Base-by-base conservation (phyloP, 2,797 vertebrate species). In the Chanos chanos region DNA sequence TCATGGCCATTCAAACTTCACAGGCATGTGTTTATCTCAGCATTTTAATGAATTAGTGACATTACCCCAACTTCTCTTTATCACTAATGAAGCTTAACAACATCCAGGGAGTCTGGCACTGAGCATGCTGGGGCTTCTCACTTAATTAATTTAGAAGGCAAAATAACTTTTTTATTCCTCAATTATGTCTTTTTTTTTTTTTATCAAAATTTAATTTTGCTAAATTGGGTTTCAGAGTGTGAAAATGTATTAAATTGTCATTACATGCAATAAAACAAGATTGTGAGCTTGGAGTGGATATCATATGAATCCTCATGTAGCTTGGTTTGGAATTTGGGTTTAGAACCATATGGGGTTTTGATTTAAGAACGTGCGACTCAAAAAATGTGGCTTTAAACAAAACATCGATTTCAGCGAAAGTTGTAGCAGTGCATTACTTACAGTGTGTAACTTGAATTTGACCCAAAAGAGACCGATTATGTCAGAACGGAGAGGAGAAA, bases 121-220 rank as follows among this genome's bases (percentile, higher is more conserved):
- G 40, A 56, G 18, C 70, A 40, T 13, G 15, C 56, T 43, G 43
- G 63, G 83, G 79, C 77, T 80, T 83, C 83, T 85, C 74, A 50
- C 81, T 74, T 83, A 83, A 83, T 85, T 86, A 77, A 82, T 81
- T 77, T 77, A 41, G 69, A 86, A 81, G 81, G 81, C 78, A 78
- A 79, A 85, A 85, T 82, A 85, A 81, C 80, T 83, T 85, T n/a
- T n/a, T 74, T 79, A 73, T 43, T 52, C 82, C 84, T 85, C 87
- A 85, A 86, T 89, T 88, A 83, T 81, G 83, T 83, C 82, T 87
- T 87, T 86, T 89, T 87, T n/a, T 83, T 85, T 85, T 86, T 89
- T 87, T 89, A 88, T 87, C 85, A 85, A 73, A 87, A 81, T 83
- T 79, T 81, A 76, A 86, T 85, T 87, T 77, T 68, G 25, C 57